These are phyloP conservation scores for Drosophila austrosaltans DNA, from an alignment of 2,888 invertebrate species.

Conservation along the genomic window DNA sequence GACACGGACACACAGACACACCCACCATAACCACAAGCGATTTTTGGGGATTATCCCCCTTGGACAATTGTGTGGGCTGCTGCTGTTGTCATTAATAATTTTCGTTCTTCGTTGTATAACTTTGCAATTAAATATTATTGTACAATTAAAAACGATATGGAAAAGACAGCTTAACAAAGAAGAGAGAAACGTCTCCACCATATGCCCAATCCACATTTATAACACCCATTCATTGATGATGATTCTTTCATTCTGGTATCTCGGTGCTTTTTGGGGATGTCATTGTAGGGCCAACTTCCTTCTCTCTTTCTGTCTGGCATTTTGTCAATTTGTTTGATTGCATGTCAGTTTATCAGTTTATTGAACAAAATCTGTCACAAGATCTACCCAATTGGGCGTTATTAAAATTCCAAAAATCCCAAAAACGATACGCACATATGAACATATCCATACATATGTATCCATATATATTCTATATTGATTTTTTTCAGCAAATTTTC, in stretches of 20 bases:
- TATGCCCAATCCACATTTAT: slow-evolving; percentile 25
- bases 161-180: slow-evolving; percentile 57
- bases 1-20: slow-evolving; percentile 22
- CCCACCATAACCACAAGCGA: slow-evolving; percentile 45
- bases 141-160: slow-evolving; percentile 65
- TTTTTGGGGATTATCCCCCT: slow-evolving; percentile 50
- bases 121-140: slow-evolving; percentile 73
- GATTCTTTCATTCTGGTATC: slow-evolving; percentile 42
- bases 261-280: not conserved
- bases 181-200: slow-evolving; percentile 29
- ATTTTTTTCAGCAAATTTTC: slow-evolving; percentile 25
- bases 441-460: no score
- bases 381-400: slow-evolving; percentile 15
- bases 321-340: slow-evolving; percentile 63
- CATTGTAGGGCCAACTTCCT: not conserved
- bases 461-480: not conserved
- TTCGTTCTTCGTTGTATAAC: slow-evolving; percentile 33
- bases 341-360: slow-evolving; percentile 48
- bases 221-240: slow-evolving; percentile 57
- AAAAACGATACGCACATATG: not conserved
- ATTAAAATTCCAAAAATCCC: slow-evolving; percentile 33
- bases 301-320: not conserved
- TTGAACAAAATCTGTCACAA: slow-evolving; percentile 36
- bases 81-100: slow-evolving; percentile 59
- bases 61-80: slow-evolving; percentile 43